A percentile compares a stretch with the other conserved stretches of the same genome.
Conservation (phyloP, 2,888 invertebrate species). For the Boloria euphrosyne region DNA sequence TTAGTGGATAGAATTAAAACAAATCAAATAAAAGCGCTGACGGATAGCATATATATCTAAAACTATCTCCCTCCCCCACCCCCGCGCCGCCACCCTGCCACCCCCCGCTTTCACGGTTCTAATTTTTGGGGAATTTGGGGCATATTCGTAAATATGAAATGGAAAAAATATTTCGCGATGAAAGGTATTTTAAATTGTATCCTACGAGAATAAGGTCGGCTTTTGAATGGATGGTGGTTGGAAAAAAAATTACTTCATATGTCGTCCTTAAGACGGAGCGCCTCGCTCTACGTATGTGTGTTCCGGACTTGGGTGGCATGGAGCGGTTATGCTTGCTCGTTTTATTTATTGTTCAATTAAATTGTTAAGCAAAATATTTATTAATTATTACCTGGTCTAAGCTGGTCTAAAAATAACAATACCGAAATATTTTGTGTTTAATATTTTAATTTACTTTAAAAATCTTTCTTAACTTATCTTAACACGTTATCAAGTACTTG, state of each 20-base stretch:
- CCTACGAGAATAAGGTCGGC: slow-evolving; percentile 48
- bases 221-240: slow-evolving; percentile 55
- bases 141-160: slow-evolving; percentile 84
- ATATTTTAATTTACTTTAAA: too few relatives aligned
- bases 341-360: slow-evolving; percentile 28
- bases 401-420: too few relatives aligned
- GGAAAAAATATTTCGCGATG: slow-evolving; percentile 80
- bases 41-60: slow-evolving; percentile 71
- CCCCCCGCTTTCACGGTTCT: slow-evolving; percentile 81
- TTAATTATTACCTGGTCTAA: too few relatives aligned
- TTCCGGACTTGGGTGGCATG: slow-evolving; percentile 54
- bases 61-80: slow-evolving; percentile 74
- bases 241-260: slow-evolving; percentile 83
- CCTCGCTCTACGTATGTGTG: slow-evolving; percentile 80
- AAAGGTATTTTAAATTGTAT: slow-evolving; percentile 55
- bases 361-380: too few relatives aligned
- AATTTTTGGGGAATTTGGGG: slow-evolving; percentile 84
- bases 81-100: slow-evolving; percentile 54
- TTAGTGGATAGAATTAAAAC: slow-evolving; percentile 41
- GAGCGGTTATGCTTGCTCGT: slow-evolving; percentile 50
- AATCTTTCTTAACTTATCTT: too few relatives aligned
- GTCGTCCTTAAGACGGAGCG: slow-evolving; percentile 83
- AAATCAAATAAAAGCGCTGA: slow-evolving; percentile 55
- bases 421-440: too few relatives aligned
- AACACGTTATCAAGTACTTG: too few relatives aligned